Evolutionary conservation across 2,888 invertebrate genomes (phyloP).

Genomic region (Apamea crenata): DNA sequence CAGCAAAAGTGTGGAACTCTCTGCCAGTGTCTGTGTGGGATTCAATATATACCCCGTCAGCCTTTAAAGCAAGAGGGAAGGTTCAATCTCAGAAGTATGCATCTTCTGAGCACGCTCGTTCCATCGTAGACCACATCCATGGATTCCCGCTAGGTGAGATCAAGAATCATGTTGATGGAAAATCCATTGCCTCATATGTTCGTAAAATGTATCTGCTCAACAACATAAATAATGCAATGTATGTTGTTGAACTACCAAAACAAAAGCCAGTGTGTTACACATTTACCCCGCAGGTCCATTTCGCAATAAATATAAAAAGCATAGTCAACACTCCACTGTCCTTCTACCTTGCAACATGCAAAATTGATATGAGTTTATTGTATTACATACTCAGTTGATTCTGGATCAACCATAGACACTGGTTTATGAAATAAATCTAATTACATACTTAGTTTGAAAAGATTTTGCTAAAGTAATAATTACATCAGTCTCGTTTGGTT

Average conservation of each 20-base stretch:
- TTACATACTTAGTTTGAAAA: too few species aligned
- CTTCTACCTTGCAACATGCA: background rate
- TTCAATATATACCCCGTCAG: background rate
- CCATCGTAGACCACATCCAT: background rate
- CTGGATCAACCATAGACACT: background rate
- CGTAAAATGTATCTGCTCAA: too few species aligned
- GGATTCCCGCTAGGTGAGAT: background rate
- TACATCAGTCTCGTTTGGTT: background rate
- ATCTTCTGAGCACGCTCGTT: background rate
- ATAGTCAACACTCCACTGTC: background rate
- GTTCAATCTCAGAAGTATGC: too few species aligned
- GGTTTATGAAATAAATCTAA: too few species aligned
- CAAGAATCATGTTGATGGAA: too few species aligned
- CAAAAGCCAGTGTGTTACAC: too few species aligned
- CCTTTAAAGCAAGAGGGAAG: background rate
- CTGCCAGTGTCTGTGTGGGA: background rate
- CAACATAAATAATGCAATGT: too few species aligned
- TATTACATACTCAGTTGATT: background rate
- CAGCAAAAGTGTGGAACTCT: background rate
- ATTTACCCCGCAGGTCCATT: too few species aligned
- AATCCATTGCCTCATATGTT: too few species aligned
- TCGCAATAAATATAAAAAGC: background rate
- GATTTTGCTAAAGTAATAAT: background rate
- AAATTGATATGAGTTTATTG: background rate
- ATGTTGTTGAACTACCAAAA: too few species aligned